Base-by-base conservation (phyloP, 2,113 vertebrate genomes). In the Toxostoma redivivum region DNA sequence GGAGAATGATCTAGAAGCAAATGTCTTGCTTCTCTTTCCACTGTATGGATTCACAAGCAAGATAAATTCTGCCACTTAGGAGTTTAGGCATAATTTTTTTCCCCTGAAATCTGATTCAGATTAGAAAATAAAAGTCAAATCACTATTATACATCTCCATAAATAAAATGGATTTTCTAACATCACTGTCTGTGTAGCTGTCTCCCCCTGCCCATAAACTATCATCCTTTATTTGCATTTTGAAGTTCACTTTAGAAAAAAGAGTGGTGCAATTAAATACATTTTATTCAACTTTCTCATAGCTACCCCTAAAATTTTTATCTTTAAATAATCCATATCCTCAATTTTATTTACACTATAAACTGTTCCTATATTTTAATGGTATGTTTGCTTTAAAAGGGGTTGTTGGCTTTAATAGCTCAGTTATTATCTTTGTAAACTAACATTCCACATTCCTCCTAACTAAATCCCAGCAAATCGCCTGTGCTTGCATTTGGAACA, bases 351-450 rank as follows among this genome's bases (percentile, higher is more conserved):
- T 98, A 98, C 96, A 96, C 97, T 94, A 97, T 98, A 98, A 98
- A 98, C 93, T 72, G 95, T 97, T 98, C 97, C 98, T 98, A 96
- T 98, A 98, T 98, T 98, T 98, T 98, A 98, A 98, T 98, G 97
- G 97, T 97, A 97, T 98, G 97, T 98, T 98, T 98, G 97, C 98
- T 98, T 98, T 98, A 97, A 98, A 98, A 98, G 97, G 98, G 97
- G 97, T 96, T 97, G 98, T 98, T 98, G 98, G 98, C 97, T 98
- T 98, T 98, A 98, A 98, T 95, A 96, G 98, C 97, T 96, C 66
- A 0, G 97, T 98, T 98, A 97, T 98, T 98, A 98, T 98, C 98
- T 98, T 98, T 96, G 97, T 98, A 98, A 98, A 98, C 98, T 97
- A 97, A 97, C 94, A 97, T 97, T 96, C 95, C 87, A 76, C 93